Evolutionary conservation across 2,888 invertebrate genomes (phyloP).

Genomic region (Drosophila bunnanda): DNA sequence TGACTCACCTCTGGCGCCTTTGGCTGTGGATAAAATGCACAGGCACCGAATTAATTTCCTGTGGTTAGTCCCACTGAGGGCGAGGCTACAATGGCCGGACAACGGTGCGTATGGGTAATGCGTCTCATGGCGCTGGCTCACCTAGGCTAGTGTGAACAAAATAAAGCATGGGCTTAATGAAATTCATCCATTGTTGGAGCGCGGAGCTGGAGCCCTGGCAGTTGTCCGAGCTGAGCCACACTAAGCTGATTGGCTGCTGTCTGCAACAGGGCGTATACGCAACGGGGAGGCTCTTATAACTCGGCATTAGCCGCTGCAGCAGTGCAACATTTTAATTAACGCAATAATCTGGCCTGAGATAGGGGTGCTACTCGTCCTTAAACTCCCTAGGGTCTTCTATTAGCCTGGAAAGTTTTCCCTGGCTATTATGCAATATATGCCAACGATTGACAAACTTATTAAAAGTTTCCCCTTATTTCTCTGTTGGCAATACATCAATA

Average conservation of each 20-base stretch:
- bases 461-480: conserved; percentile 50
- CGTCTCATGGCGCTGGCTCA: conserved; percentile 53
- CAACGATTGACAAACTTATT: conserved; percentile 71
- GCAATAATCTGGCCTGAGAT: neutral
- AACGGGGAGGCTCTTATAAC: conserved; percentile 42
- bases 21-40: conserved; percentile 59
- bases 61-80: conserved; percentile 54
- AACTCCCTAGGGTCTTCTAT: neutral
- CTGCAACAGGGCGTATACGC: conserved; percentile 66
- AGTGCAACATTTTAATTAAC: conserved; percentile 71
- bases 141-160: conserved; percentile 19
- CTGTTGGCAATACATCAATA: conserved; percentile 57
- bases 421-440: conserved; percentile 34
- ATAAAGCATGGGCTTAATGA: conserved; percentile 71
- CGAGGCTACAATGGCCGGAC: conserved; percentile 34
- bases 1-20: conserved; percentile 42
- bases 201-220: conserved; percentile 9
- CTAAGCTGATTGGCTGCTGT: conserved; percentile 67
- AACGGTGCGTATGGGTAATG: conserved; percentile 75
- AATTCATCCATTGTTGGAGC: conserved; percentile 70
- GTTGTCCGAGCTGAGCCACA: conserved; percentile 59
- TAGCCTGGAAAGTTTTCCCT: conserved; percentile 37
- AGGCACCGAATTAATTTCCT: conserved; percentile 78
- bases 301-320: conserved; percentile 64
- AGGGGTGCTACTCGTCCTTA: neutral